Percentiles rank a stretch among this genome's conserved stretches.
Evolutionary conservation across 1,140 invertebrate genomes (phyloP).

Genomic region (Drosophila orosa): DNA sequence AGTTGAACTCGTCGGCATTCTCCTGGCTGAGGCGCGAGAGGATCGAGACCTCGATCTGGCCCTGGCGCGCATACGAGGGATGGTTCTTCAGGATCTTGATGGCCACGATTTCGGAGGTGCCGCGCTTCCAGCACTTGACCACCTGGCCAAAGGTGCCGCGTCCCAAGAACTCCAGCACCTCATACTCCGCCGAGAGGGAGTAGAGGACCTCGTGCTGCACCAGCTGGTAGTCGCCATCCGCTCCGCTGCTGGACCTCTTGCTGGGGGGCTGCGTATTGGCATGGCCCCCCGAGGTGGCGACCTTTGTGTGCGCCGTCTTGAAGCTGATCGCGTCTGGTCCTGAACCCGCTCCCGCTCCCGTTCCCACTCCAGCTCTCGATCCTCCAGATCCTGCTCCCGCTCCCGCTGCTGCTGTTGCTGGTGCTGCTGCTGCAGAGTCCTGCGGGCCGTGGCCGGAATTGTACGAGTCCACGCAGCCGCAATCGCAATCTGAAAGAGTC

Average conservation of each 20-base stretch:
- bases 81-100: constrained; percentile 99
- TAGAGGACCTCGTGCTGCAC: constrained; percentile 99
- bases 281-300: constrained; percentile 84
- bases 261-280: constrained; percentile 84
- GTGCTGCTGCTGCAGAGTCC: constrained; percentile 30
- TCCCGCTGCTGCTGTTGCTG: constrained; percentile 30
- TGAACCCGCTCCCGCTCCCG: constrained; percentile 13
- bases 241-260: constrained; percentile 88
- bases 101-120: constrained; percentile 99
- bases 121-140: constrained; percentile 99
- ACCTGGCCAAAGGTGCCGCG: constrained; percentile 99
- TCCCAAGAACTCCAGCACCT: constrained; percentile 98
- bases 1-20: constrained; percentile 99
- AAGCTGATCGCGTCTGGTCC: constrained; percentile 60
- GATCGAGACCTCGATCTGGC: constrained; percentile 99
- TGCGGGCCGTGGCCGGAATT: constrained; percentile 51
- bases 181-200: constrained; percentile 96
- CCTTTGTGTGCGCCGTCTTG: constrained; percentile 84
- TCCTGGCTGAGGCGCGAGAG: constrained; percentile 98
- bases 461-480: constrained; percentile 81
- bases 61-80: constrained; percentile 99
- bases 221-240: constrained; percentile 98
- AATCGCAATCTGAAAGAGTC: constrained; percentile 77
- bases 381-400: constrained; percentile 40
- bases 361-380: constrained; percentile 11